These are phyloP conservation scores for Phyllopteryx taeniolatus DNA, from an alignment of 2,113 vertebrate species.

Conservation along the genomic window DNA sequence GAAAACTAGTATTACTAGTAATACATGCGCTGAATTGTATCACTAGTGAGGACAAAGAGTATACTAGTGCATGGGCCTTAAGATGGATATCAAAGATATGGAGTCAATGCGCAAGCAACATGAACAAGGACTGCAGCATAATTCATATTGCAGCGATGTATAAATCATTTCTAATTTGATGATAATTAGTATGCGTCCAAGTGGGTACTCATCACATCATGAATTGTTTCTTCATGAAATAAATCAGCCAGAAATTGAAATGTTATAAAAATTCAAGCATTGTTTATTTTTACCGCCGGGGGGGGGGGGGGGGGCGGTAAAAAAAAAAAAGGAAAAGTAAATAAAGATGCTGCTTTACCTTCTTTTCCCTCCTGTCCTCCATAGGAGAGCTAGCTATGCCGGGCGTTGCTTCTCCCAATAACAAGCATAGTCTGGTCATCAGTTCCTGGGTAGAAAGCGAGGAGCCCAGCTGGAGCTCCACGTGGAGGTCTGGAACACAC, in stretches of 20 bases:
- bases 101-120: neutral
- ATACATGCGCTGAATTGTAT: neutral
- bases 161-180: neutral
- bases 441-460: conserved; percentile 93
- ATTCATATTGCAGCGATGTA: neutral
- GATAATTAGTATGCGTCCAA: neutral
- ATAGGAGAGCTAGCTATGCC: conserved; percentile 82
- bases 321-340: conserved; percentile 15
- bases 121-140: neutral
- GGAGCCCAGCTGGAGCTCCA: conserved; percentile 84
- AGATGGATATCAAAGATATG: neutral
- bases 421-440: conserved; percentile 97
- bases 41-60: neutral
- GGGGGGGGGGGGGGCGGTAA: no score
- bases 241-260: neutral
- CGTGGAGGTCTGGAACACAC: conserved; percentile 81
- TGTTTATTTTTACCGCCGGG: neutral
- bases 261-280: neutral
- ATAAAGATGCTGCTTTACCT: conserved; percentile 74
- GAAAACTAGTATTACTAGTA: no score
- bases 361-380: conserved; percentile 88
- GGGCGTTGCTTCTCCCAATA: conserved; percentile 94
- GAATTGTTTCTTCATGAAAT: neutral
- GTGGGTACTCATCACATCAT: neutral
- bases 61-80: neutral